Evolutionary conservation across 2,888 invertebrate species (phyloP).

Genomic region (Folsomia manolachei): DNA sequence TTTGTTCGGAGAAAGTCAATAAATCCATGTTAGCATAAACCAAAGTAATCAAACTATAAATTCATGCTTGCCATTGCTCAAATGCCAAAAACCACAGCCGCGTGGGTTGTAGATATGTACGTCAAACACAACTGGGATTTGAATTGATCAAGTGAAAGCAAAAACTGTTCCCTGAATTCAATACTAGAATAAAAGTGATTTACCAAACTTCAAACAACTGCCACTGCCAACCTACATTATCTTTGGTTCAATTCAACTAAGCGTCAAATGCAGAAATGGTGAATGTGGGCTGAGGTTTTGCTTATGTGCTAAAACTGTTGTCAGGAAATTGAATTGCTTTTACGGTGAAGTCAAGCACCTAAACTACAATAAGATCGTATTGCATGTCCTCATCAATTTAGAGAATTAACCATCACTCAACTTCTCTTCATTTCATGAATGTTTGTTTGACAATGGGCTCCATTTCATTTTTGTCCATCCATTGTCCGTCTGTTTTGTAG

Average conservation of each 20-base stretch:
- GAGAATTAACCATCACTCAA: conserved; percentile 16
- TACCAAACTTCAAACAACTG: too few species aligned
- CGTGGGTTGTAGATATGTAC: not conserved
- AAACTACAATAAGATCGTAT: not conserved
- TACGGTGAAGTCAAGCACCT: too few species aligned
- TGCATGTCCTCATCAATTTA: conserved; percentile 12
- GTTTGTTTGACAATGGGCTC: too few species aligned
- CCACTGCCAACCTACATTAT: too few species aligned
- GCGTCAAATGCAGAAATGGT: not conserved
- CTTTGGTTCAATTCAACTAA: not conserved
- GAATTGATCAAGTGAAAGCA: not conserved
- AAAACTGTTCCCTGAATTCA: too few species aligned
- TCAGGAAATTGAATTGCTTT: conserved; percentile 1
- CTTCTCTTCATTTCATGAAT: not conserved
- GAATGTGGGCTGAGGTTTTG: not conserved
- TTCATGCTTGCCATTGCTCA: too few species aligned
- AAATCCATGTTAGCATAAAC: too few species aligned
- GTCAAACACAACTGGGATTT: too few species aligned
- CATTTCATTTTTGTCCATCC: not conserved
- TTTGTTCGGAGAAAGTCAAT: too few species aligned
- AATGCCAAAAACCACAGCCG: not conserved
- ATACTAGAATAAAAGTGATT: too few species aligned
- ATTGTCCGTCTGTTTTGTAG: not conserved
- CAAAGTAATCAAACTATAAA: too few species aligned
- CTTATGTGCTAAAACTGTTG: conserved; percentile 3